Base-by-base conservation (phyloP, 2,797 vertebrate genomes). In the Gobionotothen gibberifrons region DNA sequence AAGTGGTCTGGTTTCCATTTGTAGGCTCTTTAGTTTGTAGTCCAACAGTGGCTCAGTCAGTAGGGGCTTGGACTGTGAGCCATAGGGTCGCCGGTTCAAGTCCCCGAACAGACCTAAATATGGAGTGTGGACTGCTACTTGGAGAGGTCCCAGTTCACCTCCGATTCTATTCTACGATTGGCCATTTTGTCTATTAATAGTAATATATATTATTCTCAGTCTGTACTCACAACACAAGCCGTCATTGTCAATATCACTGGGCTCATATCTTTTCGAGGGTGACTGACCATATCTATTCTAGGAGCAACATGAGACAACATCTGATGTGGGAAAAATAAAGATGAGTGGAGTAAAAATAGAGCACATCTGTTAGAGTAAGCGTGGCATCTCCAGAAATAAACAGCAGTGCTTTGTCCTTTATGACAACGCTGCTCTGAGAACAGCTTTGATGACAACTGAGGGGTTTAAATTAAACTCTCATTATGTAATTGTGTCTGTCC, bases 331-430 rank as follows among this genome's bases (percentile, higher is more conserved):
- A 61, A 57, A 55, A 29, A 36, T 14, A 26, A 61, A 32, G 19
- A 6, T 12, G 51, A 63, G 36, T 13, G 62, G 53, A 57, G 39
- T 72, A 77, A 76, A 81, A 86, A 74, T 80, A 80, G 51, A 78
- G 54, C 3, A 10, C 51, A 62, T 62, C 36, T 56, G 51, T 58
- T 54, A 3, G 57, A 22, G 0, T 14, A 12, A 0, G 2, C 0
- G 16, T 64, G 64, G 52, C 48, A 17, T 70, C 40, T 44, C 53
- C 15, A 26, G 15, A 68, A 81, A 72, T 64, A 74, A 40, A 40
- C 32, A 36, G 32, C 65, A 59, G 47, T 72, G 16, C 36, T 62
- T 49, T 29, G 43, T 72, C n/a, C 36, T 59, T 49, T 29, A 3
- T 43, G 72, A 49, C 19, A 55, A 55, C 5, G 29, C 32, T 39